Base-by-base conservation (phyloP, 2,888 invertebrate species). In the Drepana falcataria region DNA sequence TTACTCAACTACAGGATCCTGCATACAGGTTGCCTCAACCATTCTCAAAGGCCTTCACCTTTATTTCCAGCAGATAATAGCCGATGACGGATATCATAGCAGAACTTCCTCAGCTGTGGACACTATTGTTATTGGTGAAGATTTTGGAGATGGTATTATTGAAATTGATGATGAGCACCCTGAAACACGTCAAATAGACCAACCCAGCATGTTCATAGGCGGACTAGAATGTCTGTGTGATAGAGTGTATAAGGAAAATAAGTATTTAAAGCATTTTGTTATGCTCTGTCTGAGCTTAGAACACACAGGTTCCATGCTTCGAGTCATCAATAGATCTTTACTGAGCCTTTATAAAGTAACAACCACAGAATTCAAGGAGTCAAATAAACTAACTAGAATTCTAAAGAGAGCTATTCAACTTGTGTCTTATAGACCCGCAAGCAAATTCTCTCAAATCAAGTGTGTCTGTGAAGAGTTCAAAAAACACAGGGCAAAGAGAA, bases 361-460 rank as follows among this genome's bases (percentile, higher is more conserved):
- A 2, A 66, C 70, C 47, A 52, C 61, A n/a, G 48, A 52, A 1
- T 82, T 73, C 52, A 82, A 71, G 54, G 59, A 66, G 40, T 80
- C 83, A 0, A 33, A 59, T 6, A 48, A 53, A 35, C 78, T 81
- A 55, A 57, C 71, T 47, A 68, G 56, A 35, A 33, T 76, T 3
- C 48, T 87, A 34, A 62, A 59, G 2, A 70, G 56, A 33, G 71
- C 69, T 0, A 52, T 73, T 4, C 55, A 44, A 7, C 54, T 60
- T 1, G 52, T 88, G 35, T 63, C 72, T 35, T 53, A 44, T 4
- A 66, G 77, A 53, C 85, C 86, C 0, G 4, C 56, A 4, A 64
- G 62, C 33, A 87, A 81, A 59, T 87, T 76, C 65, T 63, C 73
- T 1, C 77, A 80, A 56, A 57, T 88, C 1, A 81, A 77, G 61